phyloP scores from a whole-genome alignment of 2,888 invertebrate species.

The Tipula vernalis region DNA sequence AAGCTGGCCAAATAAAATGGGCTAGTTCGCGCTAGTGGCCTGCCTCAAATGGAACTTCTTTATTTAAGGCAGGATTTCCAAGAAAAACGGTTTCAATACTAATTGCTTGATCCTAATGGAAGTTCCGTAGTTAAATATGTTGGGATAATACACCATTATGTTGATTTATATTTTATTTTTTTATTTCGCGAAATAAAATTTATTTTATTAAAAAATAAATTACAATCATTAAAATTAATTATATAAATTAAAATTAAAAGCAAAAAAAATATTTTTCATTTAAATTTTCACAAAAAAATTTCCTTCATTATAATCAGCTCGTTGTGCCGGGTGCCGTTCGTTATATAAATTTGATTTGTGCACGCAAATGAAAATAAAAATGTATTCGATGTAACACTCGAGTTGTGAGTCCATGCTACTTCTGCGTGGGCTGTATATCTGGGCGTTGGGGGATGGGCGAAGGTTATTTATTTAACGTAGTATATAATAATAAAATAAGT shows the following conservation, averaged over 20 bases:
- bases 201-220: slow-evolving; percentile 4
- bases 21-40: neutral
- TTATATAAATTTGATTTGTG: neutral
- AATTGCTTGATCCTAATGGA: too few species aligned
- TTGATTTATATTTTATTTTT: neutral
- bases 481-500: neutral
- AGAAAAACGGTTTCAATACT: too few species aligned
- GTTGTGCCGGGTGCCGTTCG: neutral
- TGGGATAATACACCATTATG: too few species aligned
- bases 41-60: too few species aligned
- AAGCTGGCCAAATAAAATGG: too few species aligned
- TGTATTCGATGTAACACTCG: neutral
- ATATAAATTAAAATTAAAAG: neutral
- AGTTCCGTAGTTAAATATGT: too few species aligned
- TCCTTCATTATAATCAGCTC: neutral
- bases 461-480: neutral
- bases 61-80: too few species aligned
- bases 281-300: neutral
- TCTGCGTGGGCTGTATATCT: neutral
- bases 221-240: neutral
- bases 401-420: neutral
- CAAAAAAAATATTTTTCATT: neutral
- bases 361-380: neutral
- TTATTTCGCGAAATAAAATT: slow-evolving; percentile 4
- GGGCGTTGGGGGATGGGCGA: neutral